Evolutionary conservation across 1,140 invertebrate genomes (phyloP).

Genomic region (Philopotamus ludificatus): DNA sequence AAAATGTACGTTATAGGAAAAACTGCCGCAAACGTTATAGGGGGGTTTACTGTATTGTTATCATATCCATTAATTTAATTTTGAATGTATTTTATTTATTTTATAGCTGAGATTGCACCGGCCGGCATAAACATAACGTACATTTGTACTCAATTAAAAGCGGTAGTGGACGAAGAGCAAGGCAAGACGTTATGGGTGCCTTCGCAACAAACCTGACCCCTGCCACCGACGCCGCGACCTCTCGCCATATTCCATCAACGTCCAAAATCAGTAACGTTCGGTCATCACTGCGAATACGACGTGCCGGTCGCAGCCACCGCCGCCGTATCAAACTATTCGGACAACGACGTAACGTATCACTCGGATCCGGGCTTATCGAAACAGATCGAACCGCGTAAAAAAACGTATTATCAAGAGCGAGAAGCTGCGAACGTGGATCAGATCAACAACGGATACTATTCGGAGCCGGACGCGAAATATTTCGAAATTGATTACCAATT

Average conservation of each 20-base stretch:
- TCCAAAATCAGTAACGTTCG: constrained; percentile 48
- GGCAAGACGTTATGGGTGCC: constrained; percentile 95
- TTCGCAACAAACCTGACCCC: constrained; percentile 77
- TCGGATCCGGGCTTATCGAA: constrained; percentile 31
- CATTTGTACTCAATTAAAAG: constrained; percentile 93
- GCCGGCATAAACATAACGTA: constrained; percentile 91
- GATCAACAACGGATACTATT: constrained; percentile 48
- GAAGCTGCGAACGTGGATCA: constrained; percentile 41
- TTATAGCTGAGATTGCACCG: constrained; percentile 78
- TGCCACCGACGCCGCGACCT: constrained; percentile 48
- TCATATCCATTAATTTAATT: background rate
- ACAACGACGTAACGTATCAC: constrained; percentile 41
- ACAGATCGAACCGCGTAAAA: constrained; percentile 11
- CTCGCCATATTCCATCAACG: constrained; percentile 24
- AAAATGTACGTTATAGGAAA: no score
- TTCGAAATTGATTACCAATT: constrained; percentile 57
- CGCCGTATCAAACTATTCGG: constrained; percentile 45
- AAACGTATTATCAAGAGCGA: constrained; percentile 1
- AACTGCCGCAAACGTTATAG: no score
- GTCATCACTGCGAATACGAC: constrained; percentile 42
- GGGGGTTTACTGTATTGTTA: no score
- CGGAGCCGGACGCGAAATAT: constrained; percentile 54
- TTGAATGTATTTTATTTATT: no score
- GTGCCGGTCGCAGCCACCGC: background rate
- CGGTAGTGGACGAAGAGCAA: constrained; percentile 89